phyloP scores from a whole-genome alignment of 2,797 vertebrate species.

The Leucoraja ocellata region DNA sequence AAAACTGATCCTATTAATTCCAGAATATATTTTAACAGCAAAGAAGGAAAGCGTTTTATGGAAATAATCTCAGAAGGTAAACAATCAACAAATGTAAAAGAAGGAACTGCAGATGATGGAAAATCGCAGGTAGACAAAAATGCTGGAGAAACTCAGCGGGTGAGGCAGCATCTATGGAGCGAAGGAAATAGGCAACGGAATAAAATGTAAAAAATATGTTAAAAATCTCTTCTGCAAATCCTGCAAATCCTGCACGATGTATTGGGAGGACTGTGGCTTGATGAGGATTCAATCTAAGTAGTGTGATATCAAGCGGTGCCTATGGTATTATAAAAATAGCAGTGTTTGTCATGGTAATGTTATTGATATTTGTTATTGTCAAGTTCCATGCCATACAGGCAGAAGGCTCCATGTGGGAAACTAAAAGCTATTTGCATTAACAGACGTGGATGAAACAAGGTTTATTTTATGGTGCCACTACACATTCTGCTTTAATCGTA shows the following conservation, averaged over 20 bases:
- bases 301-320: not conserved
- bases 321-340: not conserved
- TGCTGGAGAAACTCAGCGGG: too few species aligned
- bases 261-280: not conserved
- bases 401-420: not conserved
- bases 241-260: not conserved
- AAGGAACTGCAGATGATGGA: too few species aligned
- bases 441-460: not conserved
- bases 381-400: not conserved
- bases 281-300: not conserved
- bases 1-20: not conserved
- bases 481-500: not conserved
- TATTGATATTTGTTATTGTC: not conserved
- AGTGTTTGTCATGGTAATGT: not conserved
- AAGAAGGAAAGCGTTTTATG: not conserved
- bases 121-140: too few species aligned
- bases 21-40: not conserved
- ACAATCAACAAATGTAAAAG: not conserved
- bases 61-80: not conserved
- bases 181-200: too few species aligned
- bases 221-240: not conserved
- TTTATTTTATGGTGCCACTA: not conserved
- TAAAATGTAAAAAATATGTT: too few species aligned
- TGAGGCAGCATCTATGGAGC: too few species aligned
- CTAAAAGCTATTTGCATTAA: not conserved